A percentile compares a stretch with the other conserved stretches of the same genome.
Evolutionary conservation across 2,888 invertebrate genomes (phyloP).

Genomic region (Watsonalla cultraria): DNA sequence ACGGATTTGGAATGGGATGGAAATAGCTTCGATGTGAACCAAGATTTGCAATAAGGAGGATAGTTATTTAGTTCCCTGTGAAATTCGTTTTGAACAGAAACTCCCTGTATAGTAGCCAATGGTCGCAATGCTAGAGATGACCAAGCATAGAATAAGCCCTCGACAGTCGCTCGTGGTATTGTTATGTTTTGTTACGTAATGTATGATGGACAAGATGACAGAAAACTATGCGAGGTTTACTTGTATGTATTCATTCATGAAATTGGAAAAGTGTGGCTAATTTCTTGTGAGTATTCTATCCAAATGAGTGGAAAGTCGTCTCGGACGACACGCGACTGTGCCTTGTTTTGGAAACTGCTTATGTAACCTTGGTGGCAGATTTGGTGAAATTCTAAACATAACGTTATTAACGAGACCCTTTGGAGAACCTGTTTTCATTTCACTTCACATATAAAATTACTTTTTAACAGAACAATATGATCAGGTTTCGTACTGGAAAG

Average conservation of each 20-base stretch:
- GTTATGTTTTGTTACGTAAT: neutral
- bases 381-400: no score
- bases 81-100: no score
- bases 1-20: no score
- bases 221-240: slow-evolving; percentile 4
- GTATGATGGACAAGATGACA: slow-evolving; percentile 2
- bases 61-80: no score
- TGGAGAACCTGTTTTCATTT: no score
- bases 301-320: slow-evolving; percentile 3
- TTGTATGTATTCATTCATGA: slow-evolving; percentile 8
- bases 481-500: no score
- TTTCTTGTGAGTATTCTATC: slow-evolving; percentile 3
- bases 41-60: no score
- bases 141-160: neutral
- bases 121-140: neutral
- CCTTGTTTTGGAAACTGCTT: neutral
- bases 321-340: neutral
- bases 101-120: no score
- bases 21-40: no score
- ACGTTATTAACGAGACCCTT: no score
- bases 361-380: neutral
- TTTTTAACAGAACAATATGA: no score
- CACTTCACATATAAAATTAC: no score
- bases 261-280: slow-evolving; percentile 1
- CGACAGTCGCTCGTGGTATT: neutral